Evolutionary conservation across 2,888 invertebrate species (phyloP).

Genomic region (Ochropleura leucogaster): DNA sequence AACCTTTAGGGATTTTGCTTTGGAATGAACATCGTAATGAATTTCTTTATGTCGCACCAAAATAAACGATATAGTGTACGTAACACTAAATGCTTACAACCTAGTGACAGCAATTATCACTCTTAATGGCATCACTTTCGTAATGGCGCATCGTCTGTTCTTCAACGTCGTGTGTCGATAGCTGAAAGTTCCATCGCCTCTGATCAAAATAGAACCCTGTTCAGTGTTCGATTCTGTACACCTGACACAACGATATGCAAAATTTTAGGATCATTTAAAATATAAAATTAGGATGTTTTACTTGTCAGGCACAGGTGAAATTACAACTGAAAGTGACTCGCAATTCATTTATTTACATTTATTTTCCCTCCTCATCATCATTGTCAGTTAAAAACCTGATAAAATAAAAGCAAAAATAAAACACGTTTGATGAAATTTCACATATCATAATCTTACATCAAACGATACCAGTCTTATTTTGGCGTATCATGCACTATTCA

Average conservation of each 20-base stretch:
- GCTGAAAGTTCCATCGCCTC: neutral
- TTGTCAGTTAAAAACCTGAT: neutral
- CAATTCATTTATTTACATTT: neutral
- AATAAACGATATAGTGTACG: too few relatives aligned
- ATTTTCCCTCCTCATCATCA: neutral
- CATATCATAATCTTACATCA: neutral
- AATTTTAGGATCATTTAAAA: too few relatives aligned
- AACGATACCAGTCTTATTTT: neutral
- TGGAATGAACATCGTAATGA: neutral
- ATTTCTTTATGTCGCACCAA: neutral
- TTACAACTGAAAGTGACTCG: neutral
- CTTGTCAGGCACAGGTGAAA: neutral
- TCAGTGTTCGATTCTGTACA: neutral
- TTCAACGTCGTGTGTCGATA: neutral
- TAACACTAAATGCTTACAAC: too few relatives aligned
- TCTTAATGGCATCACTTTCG: too few relatives aligned
- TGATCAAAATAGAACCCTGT: neutral
- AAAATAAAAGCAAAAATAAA: neutral
- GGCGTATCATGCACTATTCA: neutral
- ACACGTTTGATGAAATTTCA: neutral
- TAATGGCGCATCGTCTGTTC: too few relatives aligned
- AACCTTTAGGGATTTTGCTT: neutral
- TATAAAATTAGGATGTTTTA: neutral
- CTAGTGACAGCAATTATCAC: too few relatives aligned
- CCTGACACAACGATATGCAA: too few relatives aligned